These are phyloP conservation scores for Eustalomyia histrio DNA, from an alignment of 2,888 invertebrate species.

Conservation along the genomic window DNA sequence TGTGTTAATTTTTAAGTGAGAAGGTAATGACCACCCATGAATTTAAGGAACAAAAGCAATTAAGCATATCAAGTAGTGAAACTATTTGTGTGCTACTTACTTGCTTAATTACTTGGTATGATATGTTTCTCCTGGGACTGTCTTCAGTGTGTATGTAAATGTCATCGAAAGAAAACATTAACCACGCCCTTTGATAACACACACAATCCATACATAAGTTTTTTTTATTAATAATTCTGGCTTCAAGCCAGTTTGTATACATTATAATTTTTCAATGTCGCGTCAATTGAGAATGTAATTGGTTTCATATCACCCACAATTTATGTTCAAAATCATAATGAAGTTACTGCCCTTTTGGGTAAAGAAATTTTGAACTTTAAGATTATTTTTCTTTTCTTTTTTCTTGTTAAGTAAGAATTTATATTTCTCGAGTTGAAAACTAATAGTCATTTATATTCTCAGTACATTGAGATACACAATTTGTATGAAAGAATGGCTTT, in stretches of 20 bases:
- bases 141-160: background rate
- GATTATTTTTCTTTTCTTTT: background rate
- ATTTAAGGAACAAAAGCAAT: too few relatives aligned
- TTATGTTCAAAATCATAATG: background rate
- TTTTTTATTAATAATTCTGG: slow-evolving; percentile 12
- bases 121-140: too few relatives aligned
- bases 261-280: slow-evolving; percentile 30
- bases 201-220: background rate
- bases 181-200: slow-evolving; percentile 31
- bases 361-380: slow-evolving; percentile 4
- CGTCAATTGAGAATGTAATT: background rate
- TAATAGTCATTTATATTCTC: too few relatives aligned
- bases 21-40: too few relatives aligned
- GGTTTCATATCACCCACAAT: slow-evolving; percentile 16
- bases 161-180: background rate
- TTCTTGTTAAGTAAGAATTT: too few relatives aligned
- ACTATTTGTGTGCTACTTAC: too few relatives aligned
- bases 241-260: slow-evolving; percentile 6
- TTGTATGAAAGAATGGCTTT: background rate
- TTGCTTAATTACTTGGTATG: too few relatives aligned
- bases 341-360: background rate
- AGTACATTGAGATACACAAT: too few relatives aligned
- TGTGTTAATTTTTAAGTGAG: too few relatives aligned
- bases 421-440: too few relatives aligned
- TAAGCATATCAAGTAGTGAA: too few relatives aligned